Evolutionary conservation across 2,797 vertebrate genomes (phyloP).

Genomic region (Leptoclinus maculatus): DNA sequence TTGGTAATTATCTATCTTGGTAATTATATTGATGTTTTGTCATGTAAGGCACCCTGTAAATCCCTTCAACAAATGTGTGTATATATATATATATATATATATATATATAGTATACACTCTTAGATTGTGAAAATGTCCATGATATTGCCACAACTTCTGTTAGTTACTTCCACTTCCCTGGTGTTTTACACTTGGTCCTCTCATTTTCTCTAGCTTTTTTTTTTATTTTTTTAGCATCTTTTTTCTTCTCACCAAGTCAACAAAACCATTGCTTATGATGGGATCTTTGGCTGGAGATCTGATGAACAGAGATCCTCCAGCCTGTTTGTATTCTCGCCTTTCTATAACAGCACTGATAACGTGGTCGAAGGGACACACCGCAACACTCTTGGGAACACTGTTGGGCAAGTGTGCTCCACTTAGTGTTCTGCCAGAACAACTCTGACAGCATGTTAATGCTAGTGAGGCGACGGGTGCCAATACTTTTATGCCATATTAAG

Average conservation of each 20-base stretch:
- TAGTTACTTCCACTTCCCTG: neutral
- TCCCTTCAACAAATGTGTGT: neutral
- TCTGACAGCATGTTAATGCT: slow-evolving; percentile 74
- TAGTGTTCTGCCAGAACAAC: slow-evolving; percentile 73
- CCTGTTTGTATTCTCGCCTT: slow-evolving; percentile 39
- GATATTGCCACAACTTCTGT: neutral
- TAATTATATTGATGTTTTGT: neutral
- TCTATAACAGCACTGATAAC: slow-evolving; percentile 47
- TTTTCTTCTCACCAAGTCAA: slow-evolving; percentile 25
- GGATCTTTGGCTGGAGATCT: slow-evolving; percentile 57
- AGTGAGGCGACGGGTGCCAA: slow-evolving; percentile 66
- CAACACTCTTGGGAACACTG: slow-evolving; percentile 48
- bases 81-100: too few species aligned
- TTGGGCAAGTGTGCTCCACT: slow-evolving; percentile 64
- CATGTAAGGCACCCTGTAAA: neutral
- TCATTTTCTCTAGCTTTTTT: slow-evolving; percentile 3
- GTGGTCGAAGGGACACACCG: slow-evolving; percentile 55
- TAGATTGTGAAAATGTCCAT: neutral
- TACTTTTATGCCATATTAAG: slow-evolving; percentile 62
- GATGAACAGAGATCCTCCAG: slow-evolving; percentile 40
- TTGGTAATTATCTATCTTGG: neutral
- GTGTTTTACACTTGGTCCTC: neutral
- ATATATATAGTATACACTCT: neutral
- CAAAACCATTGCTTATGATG: slow-evolving; percentile 27
- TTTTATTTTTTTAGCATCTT: neutral